phyloP scores from a whole-genome alignment of 2,888 invertebrate species.

The Zeuzera pyrina region DNA sequence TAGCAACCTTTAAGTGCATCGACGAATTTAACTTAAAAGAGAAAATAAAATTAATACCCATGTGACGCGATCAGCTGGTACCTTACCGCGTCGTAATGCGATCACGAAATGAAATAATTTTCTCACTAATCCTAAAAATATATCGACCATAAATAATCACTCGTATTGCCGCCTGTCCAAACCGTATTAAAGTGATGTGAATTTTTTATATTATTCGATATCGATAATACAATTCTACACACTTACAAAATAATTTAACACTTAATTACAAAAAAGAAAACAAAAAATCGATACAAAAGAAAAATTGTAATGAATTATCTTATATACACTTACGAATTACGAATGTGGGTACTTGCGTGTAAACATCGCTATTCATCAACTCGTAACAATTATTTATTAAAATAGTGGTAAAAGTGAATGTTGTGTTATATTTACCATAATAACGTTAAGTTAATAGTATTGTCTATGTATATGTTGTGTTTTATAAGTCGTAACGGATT shows the following conservation, averaged over 20 bases:
- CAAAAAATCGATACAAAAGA: no score
- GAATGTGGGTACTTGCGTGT: no score
- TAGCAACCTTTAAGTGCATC: background rate
- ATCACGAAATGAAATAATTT: conserved; percentile 62
- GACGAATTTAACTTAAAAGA: background rate
- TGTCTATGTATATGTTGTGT: no score
- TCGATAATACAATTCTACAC: background rate
- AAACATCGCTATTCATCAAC: no score
- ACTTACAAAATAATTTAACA: background rate
- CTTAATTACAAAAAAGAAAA: background rate
- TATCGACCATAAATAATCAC: conserved; percentile 60
- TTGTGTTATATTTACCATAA: no score
- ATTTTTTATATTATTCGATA: background rate
- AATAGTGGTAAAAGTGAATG: no score
- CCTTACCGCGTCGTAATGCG: conserved; percentile 29
- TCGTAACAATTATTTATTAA: no score
- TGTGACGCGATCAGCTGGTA: background rate
- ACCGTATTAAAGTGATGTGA: conserved; percentile 38
- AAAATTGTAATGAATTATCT: no score
- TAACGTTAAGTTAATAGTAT: no score
- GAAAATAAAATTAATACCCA: conserved; percentile 1
- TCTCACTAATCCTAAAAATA: conserved; percentile 64
- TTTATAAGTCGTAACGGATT: no score
- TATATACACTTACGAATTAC: no score
- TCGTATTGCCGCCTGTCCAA: conserved; percentile 53